phyloP scores from a whole-genome alignment of 2,888 invertebrate genomes.

The Noctua fimbriata region DNA sequence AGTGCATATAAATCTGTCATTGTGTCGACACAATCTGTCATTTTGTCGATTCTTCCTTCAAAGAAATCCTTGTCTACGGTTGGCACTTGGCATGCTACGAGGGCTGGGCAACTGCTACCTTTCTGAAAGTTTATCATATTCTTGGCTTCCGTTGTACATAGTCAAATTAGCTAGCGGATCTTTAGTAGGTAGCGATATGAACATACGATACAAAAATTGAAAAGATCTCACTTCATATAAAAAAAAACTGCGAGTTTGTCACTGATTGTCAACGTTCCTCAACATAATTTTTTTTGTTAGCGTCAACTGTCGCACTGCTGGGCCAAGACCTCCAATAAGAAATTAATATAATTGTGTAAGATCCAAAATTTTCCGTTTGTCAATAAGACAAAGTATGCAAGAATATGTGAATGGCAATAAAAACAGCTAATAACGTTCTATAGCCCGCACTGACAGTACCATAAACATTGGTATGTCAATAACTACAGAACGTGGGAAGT shows the following conservation, averaged over 20 bases:
- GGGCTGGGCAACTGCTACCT: no score
- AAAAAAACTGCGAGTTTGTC: neutral
- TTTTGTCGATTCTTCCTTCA: no score
- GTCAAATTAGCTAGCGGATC: neutral
- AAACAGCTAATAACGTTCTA: constrained; percentile 11
- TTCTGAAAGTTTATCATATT: neutral
- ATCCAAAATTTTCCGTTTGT: neutral
- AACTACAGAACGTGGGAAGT: constrained; percentile 37
- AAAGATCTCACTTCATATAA: neutral
- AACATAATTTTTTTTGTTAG: neutral
- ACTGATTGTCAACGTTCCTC: neutral
- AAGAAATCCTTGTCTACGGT: no score
- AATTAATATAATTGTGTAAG: neutral
- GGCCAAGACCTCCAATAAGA: neutral
- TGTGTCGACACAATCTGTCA: no score
- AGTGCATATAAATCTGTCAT: no score
- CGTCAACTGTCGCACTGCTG: no score
- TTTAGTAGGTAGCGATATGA: no score
- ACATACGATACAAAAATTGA: no score
- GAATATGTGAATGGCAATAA: neutral
- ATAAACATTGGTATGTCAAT: constrained; percentile 29
- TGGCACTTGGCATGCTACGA: no score
- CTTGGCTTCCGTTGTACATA: neutral
- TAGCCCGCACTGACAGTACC: neutral
- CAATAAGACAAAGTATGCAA: neutral